Percentiles rank a stretch among this genome's conserved stretches.
phyloP scores from a whole-genome alignment of 1,140 invertebrate species.

The Magallana ariakensis region DNA sequence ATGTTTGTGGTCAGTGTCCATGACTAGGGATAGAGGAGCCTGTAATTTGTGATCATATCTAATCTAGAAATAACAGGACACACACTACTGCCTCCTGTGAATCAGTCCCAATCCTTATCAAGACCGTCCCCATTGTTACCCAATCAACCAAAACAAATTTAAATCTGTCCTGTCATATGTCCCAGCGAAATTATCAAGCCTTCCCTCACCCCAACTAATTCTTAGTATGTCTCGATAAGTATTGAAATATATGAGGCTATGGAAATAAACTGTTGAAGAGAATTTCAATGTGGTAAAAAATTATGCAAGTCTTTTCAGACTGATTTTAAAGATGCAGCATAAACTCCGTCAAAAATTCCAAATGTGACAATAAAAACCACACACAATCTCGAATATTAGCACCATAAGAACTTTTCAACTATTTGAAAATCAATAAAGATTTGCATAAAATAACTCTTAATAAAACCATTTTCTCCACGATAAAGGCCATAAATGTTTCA shows the following conservation, averaged over 20 bases:
- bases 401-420: neutral
- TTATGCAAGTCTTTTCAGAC: too few species aligned
- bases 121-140: slow-evolving; percentile 14
- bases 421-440: neutral
- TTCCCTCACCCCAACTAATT: neutral
- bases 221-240: neutral
- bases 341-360: too few species aligned
- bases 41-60: slow-evolving; percentile 37
- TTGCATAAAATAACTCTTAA: neutral
- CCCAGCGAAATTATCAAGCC: slow-evolving; percentile 2
- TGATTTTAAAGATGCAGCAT: too few species aligned
- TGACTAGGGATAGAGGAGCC: slow-evolving; percentile 5
- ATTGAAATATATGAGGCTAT: slow-evolving; percentile 40
- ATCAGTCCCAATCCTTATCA: slow-evolving; percentile 31
- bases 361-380: too few species aligned
- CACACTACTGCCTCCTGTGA: neutral
- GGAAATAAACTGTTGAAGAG: neutral
- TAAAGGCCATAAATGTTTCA: neutral
- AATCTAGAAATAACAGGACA: slow-evolving; percentile 36
- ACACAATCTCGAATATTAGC: neutral
- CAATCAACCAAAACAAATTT: slow-evolving; percentile 38
- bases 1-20: slow-evolving; percentile 7
- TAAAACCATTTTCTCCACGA: neutral
- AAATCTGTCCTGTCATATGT: neutral
- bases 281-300: too few species aligned